Evolutionary conservation across 1,140 invertebrate genomes (phyloP).

Genomic region (Drosophila bipectinata): DNA sequence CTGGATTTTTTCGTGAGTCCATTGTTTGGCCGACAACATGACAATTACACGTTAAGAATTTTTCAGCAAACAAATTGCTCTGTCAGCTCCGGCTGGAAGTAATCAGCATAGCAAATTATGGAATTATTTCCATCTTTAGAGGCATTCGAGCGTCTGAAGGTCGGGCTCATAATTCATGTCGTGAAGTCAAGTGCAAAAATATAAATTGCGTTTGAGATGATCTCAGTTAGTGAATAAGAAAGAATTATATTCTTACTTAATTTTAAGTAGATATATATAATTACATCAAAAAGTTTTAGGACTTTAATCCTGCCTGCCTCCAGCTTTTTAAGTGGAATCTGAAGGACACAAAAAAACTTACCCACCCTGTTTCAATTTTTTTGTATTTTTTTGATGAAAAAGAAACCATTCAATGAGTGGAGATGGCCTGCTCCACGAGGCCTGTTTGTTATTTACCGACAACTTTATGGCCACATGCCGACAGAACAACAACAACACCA

Average conservation of each 20-base stretch:
- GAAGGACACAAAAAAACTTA: constrained; percentile 25
- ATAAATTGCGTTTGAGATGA: constrained; percentile 22
- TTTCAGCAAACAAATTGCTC: constrained; percentile 66
- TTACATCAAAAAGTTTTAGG: neutral
- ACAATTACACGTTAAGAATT: constrained; percentile 76
- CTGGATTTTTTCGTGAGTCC: constrained; percentile 32
- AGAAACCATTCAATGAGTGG: constrained; percentile 14
- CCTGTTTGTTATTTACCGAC: constrained; percentile 80
- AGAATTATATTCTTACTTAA: neutral
- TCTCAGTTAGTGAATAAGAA: constrained; percentile 10
- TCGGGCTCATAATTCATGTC: constrained; percentile 24
- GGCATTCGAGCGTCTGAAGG: constrained; percentile 15
- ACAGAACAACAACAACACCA: constrained; percentile 40
- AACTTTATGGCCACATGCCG: constrained; percentile 79
- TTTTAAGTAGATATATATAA: neutral
- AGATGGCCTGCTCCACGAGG: constrained; percentile 14
- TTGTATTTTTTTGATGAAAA: neutral
- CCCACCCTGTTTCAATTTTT: constrained; percentile 16
- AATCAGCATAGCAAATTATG: constrained; percentile 51
- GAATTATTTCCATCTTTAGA: constrained; percentile 43
- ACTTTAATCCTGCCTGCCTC: neutral
- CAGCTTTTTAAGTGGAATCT: constrained; percentile 19
- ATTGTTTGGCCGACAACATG: constrained; percentile 74
- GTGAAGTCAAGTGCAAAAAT: constrained; percentile 28
- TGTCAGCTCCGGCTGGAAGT: constrained; percentile 53